A percentile compares a stretch with the other conserved stretches of the same genome.
phyloP scores from a whole-genome alignment of 2,888 invertebrate genomes.

The Sturmia bella region DNA sequence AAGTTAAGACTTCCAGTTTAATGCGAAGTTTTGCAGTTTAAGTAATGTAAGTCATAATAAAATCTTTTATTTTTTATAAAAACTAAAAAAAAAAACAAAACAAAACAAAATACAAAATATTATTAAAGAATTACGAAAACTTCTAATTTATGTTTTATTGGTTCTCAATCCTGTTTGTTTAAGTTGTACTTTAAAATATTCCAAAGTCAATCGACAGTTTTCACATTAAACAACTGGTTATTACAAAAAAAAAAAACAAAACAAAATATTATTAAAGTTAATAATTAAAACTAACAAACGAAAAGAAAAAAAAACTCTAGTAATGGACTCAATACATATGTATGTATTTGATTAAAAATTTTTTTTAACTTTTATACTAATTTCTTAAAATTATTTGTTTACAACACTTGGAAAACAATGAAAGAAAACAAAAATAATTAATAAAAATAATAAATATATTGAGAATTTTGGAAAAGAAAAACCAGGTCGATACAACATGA shows the following conservation, averaged over 20 bases:
- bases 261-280: not conserved
- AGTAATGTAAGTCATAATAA: conserved; percentile 51
- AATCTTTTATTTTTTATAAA: conserved; percentile 34
- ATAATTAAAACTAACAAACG: conserved; percentile 7
- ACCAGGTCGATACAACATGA: conserved; percentile 69
- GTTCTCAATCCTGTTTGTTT: conserved; percentile 34
- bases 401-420: conserved; percentile 43
- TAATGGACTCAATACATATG: conserved; percentile 26
- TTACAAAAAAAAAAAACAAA: no score
- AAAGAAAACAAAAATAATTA: conserved; percentile 62
- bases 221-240: conserved; percentile 15
- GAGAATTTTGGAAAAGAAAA: conserved; percentile 36
- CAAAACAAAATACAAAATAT: no score
- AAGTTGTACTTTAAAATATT: conserved; percentile 26
- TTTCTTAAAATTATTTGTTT: conserved; percentile 49
- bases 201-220: conserved; percentile 30
- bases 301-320: conserved; percentile 5
- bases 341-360: conserved; percentile 26
- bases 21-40: conserved; percentile 53
- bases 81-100: conserved; percentile 55
- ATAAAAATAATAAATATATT: conserved; percentile 65
- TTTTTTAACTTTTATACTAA: conserved; percentile 61
- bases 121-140: conserved; percentile 41
- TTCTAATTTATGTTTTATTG: conserved; percentile 48
- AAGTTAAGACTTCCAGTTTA: conserved; percentile 56